These are phyloP conservation scores for Lepidonotus clava DNA, from an alignment of 2,888 invertebrate species.

Conservation along the genomic window DNA sequence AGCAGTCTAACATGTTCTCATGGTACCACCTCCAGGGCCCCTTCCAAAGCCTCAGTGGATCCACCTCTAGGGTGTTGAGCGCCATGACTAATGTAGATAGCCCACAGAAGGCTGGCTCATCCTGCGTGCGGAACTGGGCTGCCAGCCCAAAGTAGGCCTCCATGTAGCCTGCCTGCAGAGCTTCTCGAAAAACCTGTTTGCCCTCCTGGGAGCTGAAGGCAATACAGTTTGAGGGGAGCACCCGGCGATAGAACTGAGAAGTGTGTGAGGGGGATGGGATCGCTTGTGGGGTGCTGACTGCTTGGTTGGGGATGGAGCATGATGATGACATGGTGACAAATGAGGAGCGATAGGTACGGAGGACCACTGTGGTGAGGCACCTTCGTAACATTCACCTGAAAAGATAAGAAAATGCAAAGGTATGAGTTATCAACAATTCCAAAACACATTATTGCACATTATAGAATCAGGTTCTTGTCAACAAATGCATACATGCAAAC, in stretches of 20 bases:
- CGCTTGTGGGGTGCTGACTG: not conserved
- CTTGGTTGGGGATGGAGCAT: not conserved
- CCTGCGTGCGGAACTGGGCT: slow-evolving; percentile 80
- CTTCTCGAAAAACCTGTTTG: slow-evolving; percentile 76
- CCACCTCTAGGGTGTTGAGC: slow-evolving; percentile 78
- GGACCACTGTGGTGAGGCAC: not conserved
- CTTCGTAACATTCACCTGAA: not conserved
- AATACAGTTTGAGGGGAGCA: slow-evolving; percentile 77
- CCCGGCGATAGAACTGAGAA: slow-evolving; percentile 72
- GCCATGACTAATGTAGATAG: slow-evolving; percentile 79
- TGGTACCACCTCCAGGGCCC: slow-evolving; percentile 81
- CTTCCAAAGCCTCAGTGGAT: slow-evolving; percentile 72
- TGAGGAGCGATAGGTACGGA: not conserved
- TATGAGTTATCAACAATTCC: too few relatives aligned
- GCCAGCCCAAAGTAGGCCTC: slow-evolving; percentile 79
- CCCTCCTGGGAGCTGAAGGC: slow-evolving; percentile 78
- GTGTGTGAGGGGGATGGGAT: not conserved
- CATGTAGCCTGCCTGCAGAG: slow-evolving; percentile 75
- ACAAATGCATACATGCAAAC: not conserved
- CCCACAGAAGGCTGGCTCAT: slow-evolving; percentile 81
- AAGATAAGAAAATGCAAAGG: too few relatives aligned
- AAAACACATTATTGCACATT: too few relatives aligned
- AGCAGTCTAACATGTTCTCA: slow-evolving; percentile 81
- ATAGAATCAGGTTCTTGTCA: not conserved
- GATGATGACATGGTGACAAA: not conserved